Evolutionary conservation across 2,113 vertebrate species (phyloP).

Genomic region (Rattus rattus): DNA sequence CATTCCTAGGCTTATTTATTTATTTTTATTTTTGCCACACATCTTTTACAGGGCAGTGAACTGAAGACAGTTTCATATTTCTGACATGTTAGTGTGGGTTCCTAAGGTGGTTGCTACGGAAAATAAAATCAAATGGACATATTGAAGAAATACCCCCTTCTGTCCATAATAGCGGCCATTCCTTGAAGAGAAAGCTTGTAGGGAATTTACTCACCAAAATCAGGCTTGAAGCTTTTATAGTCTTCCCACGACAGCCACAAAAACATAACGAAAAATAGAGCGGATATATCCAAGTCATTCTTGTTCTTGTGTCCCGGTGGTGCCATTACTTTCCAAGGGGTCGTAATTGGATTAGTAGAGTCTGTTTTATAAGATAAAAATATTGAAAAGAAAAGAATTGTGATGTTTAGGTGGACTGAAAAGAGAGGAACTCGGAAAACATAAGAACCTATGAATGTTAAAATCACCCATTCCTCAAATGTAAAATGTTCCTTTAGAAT

Average conservation of each 20-base stretch:
- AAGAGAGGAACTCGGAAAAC: not conserved
- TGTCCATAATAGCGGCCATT: constrained; percentile 53
- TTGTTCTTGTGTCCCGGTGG: accelerated
- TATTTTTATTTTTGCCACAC: constrained; percentile 64
- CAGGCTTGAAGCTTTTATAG: constrained; percentile 50
- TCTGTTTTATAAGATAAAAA: not conserved
- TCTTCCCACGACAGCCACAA: not conserved
- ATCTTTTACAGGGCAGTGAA: constrained; percentile 81
- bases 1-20: constrained; percentile 82
- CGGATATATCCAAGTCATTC: not conserved
- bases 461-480: constrained; percentile 43
- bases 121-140: constrained; percentile 72
- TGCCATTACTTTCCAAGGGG: not conserved
- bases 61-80: constrained; percentile 81
- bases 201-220: constrained; percentile 63
- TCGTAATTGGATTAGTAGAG: not conserved
- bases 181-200: constrained; percentile 28
- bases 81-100: constrained; percentile 77
- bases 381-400: not conserved
- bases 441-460: constrained; percentile 18
- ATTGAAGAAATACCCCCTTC: constrained; percentile 73
- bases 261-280: constrained; percentile 34
- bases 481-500: constrained; percentile 44
- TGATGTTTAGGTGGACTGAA: not conserved
- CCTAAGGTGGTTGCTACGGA: constrained; percentile 72